These are phyloP conservation scores for Rhombomys opimus DNA, from an alignment of 2,113 vertebrate genomes.

Conservation along the genomic window DNA sequence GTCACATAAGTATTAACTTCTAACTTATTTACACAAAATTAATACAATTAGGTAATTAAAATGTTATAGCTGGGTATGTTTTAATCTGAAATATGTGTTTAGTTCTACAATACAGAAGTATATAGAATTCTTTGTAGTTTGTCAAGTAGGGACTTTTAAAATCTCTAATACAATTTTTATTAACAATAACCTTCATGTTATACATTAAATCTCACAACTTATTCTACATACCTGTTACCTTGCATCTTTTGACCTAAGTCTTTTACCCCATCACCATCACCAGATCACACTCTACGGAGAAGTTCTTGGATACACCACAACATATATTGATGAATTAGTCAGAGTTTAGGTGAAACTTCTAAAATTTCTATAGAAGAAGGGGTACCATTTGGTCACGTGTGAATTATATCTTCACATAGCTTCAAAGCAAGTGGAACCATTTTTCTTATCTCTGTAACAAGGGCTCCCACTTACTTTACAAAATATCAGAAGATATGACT, in stretches of 20 bases:
- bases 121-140: background rate
- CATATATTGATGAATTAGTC: background rate
- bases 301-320: background rate
- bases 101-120: background rate
- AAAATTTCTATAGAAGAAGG: background rate
- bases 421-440: background rate
- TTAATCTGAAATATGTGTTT: background rate
- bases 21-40: background rate
- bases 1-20: background rate
- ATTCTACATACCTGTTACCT: background rate
- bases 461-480: background rate
- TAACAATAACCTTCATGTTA: background rate
- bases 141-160: background rate
- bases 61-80: background rate
- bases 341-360: background rate
- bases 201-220: background rate
- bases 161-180: background rate
- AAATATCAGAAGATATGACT: background rate
- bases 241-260: background rate
- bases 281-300: background rate
- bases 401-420: background rate
- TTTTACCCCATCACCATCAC: background rate
- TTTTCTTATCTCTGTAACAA: background rate
- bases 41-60: background rate
- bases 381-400: background rate